Conservation (phyloP, 2,113 vertebrate species). For the Paradoxurus hermaphroditus region DNA sequence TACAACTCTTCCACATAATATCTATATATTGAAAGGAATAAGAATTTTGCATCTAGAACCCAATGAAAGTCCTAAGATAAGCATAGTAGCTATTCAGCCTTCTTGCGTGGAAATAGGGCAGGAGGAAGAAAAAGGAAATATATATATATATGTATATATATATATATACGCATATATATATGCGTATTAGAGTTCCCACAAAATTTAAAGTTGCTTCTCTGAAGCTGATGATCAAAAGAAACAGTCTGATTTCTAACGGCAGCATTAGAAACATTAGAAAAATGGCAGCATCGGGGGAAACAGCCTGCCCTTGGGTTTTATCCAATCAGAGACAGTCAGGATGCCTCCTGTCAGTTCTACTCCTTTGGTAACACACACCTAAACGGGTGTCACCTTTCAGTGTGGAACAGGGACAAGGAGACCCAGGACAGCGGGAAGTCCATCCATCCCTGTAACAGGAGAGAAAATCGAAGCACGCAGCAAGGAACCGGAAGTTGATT, state of each 20-base stretch:
- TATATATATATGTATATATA: background rate
- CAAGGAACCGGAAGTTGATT: background rate
- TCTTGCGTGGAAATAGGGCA: background rate
- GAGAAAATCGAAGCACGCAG: conserved; percentile 18
- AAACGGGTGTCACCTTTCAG: background rate
- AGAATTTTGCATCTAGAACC: background rate
- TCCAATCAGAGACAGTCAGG: conserved; percentile 33
- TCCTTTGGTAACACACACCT: background rate
- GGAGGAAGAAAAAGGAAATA: background rate
- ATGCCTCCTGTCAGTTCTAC: background rate
- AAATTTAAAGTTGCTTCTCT: conserved; percentile 5
- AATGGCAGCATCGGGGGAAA: background rate
- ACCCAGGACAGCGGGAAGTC: background rate
- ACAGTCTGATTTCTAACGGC: conserved; percentile 34
- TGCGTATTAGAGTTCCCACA: background rate
- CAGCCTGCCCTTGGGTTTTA: conserved; percentile 40
- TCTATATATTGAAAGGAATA: background rate
- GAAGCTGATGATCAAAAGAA: background rate
- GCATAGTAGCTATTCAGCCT: background rate
- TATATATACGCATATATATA: background rate
- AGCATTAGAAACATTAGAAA: too few species aligned
- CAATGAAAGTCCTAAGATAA: background rate
- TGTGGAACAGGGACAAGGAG: background rate
- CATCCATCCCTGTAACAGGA: background rate
- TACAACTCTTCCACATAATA: background rate